Base-by-base conservation (phyloP, 1,140 invertebrate genomes). In the Atta colombica region DNA sequence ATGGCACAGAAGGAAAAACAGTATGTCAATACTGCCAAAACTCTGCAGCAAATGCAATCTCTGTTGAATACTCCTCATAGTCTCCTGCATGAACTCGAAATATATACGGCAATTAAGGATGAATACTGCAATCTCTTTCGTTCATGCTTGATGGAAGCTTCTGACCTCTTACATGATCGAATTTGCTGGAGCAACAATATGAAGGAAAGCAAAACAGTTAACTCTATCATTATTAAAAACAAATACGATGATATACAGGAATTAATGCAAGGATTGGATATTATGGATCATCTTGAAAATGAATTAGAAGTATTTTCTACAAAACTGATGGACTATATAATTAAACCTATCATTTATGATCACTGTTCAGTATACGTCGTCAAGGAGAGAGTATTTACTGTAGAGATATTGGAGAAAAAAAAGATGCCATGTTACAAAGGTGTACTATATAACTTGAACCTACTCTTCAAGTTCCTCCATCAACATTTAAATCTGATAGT, bases 381-480 rank as follows among this genome's bases (percentile, higher is more conserved):
- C 3, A 93, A 95, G 60, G 92, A 96, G 31, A 94, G 93, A 69
- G 85, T 93, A 1, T 95, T 96, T 75, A 95, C 92, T 35, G 88
- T 97, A 0, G 93, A 94, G 85, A 94, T 96, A 12, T 80, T 95
- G 28, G 95, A 96, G 82, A 93, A 92, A 74, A 95, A 95, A 68
- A 92, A 93, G 65, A 95, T 92, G 72, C 96, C 96, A 28, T 82
- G 90, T 55, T 97, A 97, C 90, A 95, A 96, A 85, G 93, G 95
- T 60, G 96, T 97, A 0, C 96, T 98, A 31, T 87, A 95, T 18
- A 96, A 97, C 92, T 93, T 98, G 49, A 95, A 95, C 82, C 87
- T 95, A 60, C 88, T 97, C 25, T 96, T 97, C 65, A 92, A 96
- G 63, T 97, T 96, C 89, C 92, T 98, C 21, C 86, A 95, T 77